Evolutionary conservation across 2,113 vertebrate genomes (phyloP).

Genomic region (Potamarius usumacintae): DNA sequence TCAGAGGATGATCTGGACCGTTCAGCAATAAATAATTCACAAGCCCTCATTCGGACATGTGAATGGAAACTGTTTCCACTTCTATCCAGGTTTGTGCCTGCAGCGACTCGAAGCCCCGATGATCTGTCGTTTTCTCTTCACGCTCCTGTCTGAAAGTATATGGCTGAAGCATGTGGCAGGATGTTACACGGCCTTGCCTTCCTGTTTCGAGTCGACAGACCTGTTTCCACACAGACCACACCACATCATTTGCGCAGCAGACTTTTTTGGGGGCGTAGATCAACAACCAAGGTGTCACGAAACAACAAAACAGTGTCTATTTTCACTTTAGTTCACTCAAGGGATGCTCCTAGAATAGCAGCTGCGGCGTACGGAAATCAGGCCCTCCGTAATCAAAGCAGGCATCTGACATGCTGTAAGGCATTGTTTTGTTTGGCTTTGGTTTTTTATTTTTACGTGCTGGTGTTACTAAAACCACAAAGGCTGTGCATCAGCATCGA

Average conservation of each 20-base stretch:
- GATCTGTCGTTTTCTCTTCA: too few relatives aligned
- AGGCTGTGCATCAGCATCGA: neutral
- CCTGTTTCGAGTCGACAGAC: slow-evolving; percentile 56
- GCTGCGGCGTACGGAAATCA: neutral
- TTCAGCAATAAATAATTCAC: slow-evolving; percentile 74
- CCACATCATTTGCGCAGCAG: slow-evolving; percentile 41
- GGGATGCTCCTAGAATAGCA: neutral
- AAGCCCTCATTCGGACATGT: slow-evolving; percentile 55
- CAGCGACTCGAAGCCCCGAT: neutral
- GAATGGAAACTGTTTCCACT: slow-evolving; percentile 29
- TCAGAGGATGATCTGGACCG: slow-evolving; percentile 62
- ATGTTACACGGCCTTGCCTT: slow-evolving; percentile 72
- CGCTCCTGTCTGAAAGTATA: slow-evolving; percentile 19
- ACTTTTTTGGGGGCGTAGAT: neutral
- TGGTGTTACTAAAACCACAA: neutral
- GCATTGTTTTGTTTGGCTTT: neutral
- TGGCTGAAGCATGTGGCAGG: slow-evolving; percentile 58
- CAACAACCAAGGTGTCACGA: slow-evolving; percentile 5
- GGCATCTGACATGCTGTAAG: neutral
- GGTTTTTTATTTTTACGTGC: neutral
- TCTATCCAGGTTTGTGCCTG: slow-evolving; percentile 25
- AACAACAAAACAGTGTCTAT: neutral
- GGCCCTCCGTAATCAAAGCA: neutral
- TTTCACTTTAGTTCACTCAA: neutral
- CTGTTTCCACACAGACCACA: slow-evolving; percentile 39